These are phyloP conservation scores for Enteromius trimaculatus DNA, from an alignment of 2,797 vertebrate genomes.

Conservation along the genomic window DNA sequence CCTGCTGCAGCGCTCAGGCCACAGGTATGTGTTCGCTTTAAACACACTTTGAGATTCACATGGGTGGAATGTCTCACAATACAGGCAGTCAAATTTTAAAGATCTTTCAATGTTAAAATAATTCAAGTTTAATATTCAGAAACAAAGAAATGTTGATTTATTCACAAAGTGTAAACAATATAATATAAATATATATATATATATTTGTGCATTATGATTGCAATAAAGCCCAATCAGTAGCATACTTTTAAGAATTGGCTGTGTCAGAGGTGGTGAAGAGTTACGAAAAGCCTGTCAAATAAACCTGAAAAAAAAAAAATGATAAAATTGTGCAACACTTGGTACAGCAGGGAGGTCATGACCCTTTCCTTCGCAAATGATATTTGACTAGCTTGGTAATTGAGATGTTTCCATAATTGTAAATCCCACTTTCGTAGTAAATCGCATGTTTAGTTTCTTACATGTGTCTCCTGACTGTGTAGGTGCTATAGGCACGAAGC, in stretches of 20 bases:
- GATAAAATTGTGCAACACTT: background rate
- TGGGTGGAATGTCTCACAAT: background rate
- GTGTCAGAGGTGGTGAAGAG: background rate
- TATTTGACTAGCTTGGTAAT: background rate
- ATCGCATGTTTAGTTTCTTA: background rate
- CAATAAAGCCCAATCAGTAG: background rate
- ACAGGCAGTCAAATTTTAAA: background rate
- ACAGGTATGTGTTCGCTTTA: conserved; percentile 72
- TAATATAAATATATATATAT: background rate
- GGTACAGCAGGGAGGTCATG: background rate
- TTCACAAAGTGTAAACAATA: background rate
- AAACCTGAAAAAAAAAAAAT: too few species aligned
- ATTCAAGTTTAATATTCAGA: background rate
- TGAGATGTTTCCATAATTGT: background rate
- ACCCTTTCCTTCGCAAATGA: background rate
- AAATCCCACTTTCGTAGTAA: background rate
- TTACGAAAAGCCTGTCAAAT: background rate
- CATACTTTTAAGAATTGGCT: background rate
- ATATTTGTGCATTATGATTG: too few species aligned
- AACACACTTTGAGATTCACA: background rate
- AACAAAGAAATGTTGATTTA: background rate
- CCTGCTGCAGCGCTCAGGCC: conserved; percentile 83
- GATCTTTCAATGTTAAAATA: background rate
- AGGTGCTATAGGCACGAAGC: conserved; percentile 85
- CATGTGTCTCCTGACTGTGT: conserved; percentile 5